phyloP scores from a whole-genome alignment of 2,797 vertebrate genomes.

The Sparidentex hasta region DNA sequence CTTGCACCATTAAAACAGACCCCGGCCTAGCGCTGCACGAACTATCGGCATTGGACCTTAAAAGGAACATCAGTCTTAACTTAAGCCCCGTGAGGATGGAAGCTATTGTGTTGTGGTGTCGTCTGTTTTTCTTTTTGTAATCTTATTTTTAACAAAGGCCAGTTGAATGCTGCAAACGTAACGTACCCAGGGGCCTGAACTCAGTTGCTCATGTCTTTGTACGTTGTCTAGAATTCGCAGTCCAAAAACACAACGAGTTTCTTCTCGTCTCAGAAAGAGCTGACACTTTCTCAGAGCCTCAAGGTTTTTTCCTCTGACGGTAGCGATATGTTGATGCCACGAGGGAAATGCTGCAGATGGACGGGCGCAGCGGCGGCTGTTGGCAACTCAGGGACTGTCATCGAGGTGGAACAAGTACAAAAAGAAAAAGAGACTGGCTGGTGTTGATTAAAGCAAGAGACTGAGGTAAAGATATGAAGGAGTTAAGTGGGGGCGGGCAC shows the following conservation, averaged over 20 bases:
- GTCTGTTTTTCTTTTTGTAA: conserved; percentile 3
- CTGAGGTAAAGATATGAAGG: not conserved
- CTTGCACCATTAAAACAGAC: not conserved
- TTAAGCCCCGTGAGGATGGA: not conserved
- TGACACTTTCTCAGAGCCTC: conserved; percentile 45
- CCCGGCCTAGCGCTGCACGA: not conserved
- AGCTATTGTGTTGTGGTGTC: not conserved
- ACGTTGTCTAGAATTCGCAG: conserved; percentile 23
- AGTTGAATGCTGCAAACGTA: conserved; percentile 13
- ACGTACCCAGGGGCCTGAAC: conserved; percentile 22
- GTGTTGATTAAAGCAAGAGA: conserved; percentile 24
- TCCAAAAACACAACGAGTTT: conserved; percentile 23
- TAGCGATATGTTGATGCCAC: conserved; percentile 47
- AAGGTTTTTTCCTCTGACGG: conserved; percentile 40
- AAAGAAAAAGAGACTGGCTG: not conserved
- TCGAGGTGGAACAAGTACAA: not conserved
- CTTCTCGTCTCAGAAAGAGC: conserved; percentile 31
- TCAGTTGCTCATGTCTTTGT: conserved; percentile 22
- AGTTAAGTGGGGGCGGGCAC: not conserved
- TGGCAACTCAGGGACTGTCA: conserved; percentile 17
- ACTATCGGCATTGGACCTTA: not conserved
- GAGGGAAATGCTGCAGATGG: conserved; percentile 31
- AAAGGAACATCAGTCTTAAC: conserved; percentile 8
- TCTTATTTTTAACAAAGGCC: conserved; percentile 32
- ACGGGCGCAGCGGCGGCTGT: conserved; percentile 17